These are phyloP conservation scores for Panthera leo DNA, from an alignment of 2,113 vertebrate species.

Conservation along the genomic window DNA sequence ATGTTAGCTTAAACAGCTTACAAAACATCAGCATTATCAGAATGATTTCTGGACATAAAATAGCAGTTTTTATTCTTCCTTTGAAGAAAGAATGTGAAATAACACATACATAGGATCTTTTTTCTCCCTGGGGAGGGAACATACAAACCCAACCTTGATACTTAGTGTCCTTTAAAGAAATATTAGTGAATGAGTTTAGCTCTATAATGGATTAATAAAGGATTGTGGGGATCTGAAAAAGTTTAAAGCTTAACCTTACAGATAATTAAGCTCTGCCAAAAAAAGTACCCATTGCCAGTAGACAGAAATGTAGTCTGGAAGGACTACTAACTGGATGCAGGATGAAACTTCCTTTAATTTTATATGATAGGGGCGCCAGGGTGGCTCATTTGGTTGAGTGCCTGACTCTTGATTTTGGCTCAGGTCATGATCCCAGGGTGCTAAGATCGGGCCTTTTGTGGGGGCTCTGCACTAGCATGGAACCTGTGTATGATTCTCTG, in stretches of 20 bases:
- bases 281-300: neutral
- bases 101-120: neutral
- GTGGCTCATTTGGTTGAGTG: no score
- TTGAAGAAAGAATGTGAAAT: neutral
- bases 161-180: neutral
- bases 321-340: neutral
- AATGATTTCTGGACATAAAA: conserved; percentile 13
- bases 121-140: neutral
- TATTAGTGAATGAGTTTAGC: neutral
- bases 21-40: neutral
- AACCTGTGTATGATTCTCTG: no score
- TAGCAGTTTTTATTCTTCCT: neutral
- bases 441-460: no score
- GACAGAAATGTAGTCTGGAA: neutral
- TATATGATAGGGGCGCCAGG: neutral
- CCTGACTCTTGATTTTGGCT: no score
- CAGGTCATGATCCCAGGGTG: no score
- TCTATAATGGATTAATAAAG: conserved; percentile 2
- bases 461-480: no score
- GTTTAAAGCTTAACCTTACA: neutral
- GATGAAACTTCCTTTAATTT: neutral
- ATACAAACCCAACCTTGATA: neutral
- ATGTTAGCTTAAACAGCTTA: neutral
- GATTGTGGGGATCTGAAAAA: neutral
- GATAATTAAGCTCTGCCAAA: neutral